Evolutionary conservation across 2,113 vertebrate species (phyloP), one percentile per base, ranked within the genome.

Genomic region (Cyprinodon tularosa): DNA sequence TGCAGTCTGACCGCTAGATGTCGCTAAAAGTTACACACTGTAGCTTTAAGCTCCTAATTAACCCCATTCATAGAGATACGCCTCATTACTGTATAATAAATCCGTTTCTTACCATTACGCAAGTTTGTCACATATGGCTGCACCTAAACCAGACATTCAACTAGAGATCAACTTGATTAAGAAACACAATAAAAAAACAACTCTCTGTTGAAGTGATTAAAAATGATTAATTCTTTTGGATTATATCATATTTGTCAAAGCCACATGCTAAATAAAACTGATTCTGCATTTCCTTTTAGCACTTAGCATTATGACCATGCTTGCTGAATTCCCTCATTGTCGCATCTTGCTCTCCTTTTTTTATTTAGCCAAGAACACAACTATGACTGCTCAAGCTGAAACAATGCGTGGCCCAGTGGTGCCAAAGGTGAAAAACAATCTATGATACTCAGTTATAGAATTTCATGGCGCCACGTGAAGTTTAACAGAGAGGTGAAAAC

Each of bases 401-500:
- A 60, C n/a, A 20, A 38, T 12, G 22, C 3, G 8, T 20, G 44
- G 59, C 64, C n/a, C 42, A 71, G 66, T 57, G 71, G n/a, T 77
- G 44, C 15, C 38, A n/a, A 1, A 15, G 13, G 62, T 17, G 14
- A 20, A 37, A 71, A 4, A 83, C 60, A 78, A 69, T 73, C 62
- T n/a, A 61, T 15, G 48, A 13, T 65, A 60, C 22, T 39, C 60
- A 14, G 1, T n/a, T n/a, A 40, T n/a, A 68, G 84, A 90, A 93
- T 93, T 71, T 89, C 86, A 81, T 84, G 53, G 14, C 29, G 17
- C 12, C 44, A 37, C 45, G 67, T 70, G 53, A 89, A 78, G 62
- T 91, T 88, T 85, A 8, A 68, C 91, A 86, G 0, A 39, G 12
- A 6, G 66, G 82, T 81, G 88, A 62, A 40, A 86, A 76, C 71